Evolutionary conservation across 1,140 invertebrate species (phyloP).

Genomic region (Frieseomelitta varia): DNA sequence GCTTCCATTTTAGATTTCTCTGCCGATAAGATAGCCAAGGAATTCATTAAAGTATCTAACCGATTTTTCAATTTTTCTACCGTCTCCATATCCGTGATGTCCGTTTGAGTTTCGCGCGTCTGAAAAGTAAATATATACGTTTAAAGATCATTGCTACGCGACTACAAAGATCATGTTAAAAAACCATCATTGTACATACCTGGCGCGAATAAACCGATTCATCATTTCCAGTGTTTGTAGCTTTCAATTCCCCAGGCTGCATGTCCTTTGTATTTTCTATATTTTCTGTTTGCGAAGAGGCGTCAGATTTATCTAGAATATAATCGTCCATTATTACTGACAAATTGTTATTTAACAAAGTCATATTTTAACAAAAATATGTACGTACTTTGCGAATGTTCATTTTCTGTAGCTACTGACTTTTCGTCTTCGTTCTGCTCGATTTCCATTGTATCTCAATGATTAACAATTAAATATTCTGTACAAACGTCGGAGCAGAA

Average conservation of each 20-base stretch:
- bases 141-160: not conserved
- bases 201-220: not conserved
- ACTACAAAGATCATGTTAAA: not conserved
- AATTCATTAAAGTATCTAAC: slow-evolving; percentile 87
- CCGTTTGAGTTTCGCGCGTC: slow-evolving; percentile 53
- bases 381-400: not conserved
- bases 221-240: not conserved
- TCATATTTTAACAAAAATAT: not conserved
- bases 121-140: slow-evolving; percentile 31
- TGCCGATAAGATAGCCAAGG: slow-evolving; percentile 89
- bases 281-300: not conserved
- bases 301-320: slow-evolving; percentile 11
- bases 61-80: slow-evolving; percentile 82
- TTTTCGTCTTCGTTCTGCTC: not conserved
- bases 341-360: not conserved
- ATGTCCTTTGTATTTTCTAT: not conserved
- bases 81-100: slow-evolving; percentile 68
- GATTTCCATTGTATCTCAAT: slow-evolving; percentile 26
- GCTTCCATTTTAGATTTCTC: slow-evolving; percentile 93
- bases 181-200: not conserved
- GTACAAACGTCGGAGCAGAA: not conserved
- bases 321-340: not conserved
- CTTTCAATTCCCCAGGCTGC: not conserved
- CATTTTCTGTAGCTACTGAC: not conserved
- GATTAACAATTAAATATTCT: not conserved